These are phyloP conservation scores for Antheraea assamensis DNA, from an alignment of 2,888 invertebrate genomes.

Conservation along the genomic window DNA sequence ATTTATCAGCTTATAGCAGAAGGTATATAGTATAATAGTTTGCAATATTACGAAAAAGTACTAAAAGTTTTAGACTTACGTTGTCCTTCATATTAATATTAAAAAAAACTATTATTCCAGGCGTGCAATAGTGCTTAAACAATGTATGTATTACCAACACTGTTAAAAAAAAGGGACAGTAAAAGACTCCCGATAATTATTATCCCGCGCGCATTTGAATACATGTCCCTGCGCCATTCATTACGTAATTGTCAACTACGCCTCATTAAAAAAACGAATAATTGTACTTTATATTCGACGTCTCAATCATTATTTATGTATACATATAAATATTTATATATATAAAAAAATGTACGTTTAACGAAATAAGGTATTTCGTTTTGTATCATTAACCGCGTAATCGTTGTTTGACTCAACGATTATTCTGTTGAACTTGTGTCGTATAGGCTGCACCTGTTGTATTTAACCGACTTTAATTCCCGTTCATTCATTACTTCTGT, in stretches of 20 bases:
- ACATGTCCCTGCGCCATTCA: neutral
- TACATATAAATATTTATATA: neutral
- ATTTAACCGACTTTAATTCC: neutral
- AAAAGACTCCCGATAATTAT: neutral
- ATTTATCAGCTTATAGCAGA: no score
- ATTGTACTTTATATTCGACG: neutral
- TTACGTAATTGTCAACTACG: constrained; percentile 7
- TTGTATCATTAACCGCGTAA: constrained; percentile 1
- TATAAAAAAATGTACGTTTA: neutral
- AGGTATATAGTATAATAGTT: no score
- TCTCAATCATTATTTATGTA: constrained; percentile 5
- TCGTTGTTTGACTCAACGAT: neutral
- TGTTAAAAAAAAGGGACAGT: neutral
- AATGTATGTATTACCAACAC: neutral
- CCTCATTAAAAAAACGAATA: neutral
- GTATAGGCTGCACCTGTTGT: neutral
- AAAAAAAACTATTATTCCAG: neutral
- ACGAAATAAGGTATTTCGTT: neutral
- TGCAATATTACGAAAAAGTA: no score
- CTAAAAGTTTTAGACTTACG: neutral
- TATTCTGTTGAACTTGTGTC: neutral
- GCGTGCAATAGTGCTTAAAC: neutral
- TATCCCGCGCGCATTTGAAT: neutral
- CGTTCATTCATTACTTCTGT: neutral
- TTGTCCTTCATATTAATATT: neutral